Percentiles rank a stretch among this genome's conserved stretches.
phyloP scores from a whole-genome alignment of 2,888 invertebrate species.

The Chaitophorus viminalis region DNA sequence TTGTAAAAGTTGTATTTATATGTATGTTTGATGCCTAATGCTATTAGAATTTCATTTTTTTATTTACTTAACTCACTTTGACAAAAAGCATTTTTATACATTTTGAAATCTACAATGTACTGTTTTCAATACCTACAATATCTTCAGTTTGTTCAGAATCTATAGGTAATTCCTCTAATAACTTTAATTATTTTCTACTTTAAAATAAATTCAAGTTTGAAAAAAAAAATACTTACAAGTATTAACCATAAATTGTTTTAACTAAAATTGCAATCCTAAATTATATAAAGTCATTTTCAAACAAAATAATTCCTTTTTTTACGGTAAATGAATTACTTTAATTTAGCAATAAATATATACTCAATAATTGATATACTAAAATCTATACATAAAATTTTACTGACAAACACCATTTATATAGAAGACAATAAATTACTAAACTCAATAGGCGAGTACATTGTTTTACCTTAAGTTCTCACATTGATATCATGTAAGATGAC shows the following conservation, averaged over 20 bases:
- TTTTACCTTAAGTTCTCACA: constrained; percentile 6
- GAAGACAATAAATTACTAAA: constrained; percentile 20
- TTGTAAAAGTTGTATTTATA: too few species aligned
- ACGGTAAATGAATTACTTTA: background rate
- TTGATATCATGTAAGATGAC: background rate
- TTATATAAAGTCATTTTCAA: background rate
- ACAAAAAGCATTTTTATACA: too few species aligned
- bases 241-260: background rate
- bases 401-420: background rate
- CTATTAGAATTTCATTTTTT: too few species aligned
- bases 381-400: background rate
- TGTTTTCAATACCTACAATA: too few species aligned
- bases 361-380: background rate
- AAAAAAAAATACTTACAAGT: background rate
- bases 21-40: too few species aligned
- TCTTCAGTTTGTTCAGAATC: background rate
- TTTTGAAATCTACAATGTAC: too few species aligned
- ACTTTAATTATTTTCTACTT: background rate
- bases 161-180: too few species aligned
- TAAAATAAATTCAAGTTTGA: background rate
- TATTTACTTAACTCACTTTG: too few species aligned
- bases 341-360: background rate
- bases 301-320: background rate
- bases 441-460: background rate
- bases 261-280: background rate